phyloP scores from a whole-genome alignment of 1,140 invertebrate species.

The Venturia canescens region DNA sequence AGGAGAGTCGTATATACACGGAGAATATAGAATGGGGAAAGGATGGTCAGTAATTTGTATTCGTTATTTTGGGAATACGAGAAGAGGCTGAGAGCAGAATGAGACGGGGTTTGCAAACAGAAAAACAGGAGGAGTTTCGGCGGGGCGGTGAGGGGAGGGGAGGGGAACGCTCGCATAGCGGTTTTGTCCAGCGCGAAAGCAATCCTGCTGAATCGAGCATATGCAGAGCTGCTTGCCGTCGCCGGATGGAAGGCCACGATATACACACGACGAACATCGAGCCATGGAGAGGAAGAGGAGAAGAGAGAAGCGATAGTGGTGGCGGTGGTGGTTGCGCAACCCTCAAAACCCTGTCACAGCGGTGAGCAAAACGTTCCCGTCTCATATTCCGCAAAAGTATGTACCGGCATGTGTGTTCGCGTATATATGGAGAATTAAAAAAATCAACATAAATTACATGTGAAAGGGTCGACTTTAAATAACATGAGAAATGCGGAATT shows the following conservation, averaged over 20 bases:
- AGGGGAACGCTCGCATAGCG: background rate
- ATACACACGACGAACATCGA: background rate
- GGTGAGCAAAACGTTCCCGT: background rate
- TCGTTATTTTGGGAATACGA: slow-evolving; percentile 41
- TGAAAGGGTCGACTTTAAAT: background rate
- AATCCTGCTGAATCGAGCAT: slow-evolving; percentile 37
- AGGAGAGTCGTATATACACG: background rate
- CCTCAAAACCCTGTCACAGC: slow-evolving; percentile 20
- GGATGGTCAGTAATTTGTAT: slow-evolving; percentile 39
- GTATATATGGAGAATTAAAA: background rate
- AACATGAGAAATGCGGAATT: slow-evolving; percentile 16
- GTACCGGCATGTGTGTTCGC: background rate
- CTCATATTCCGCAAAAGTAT: no score
- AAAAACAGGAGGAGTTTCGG: background rate
- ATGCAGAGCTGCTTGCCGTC: slow-evolving; percentile 33
- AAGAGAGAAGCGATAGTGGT: background rate
- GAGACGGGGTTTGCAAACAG: no score
- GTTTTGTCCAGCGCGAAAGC: slow-evolving; percentile 41
- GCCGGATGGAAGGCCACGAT: background rate
- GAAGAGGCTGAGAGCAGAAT: slow-evolving; percentile 2
- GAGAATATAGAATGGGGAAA: slow-evolving; percentile 26
- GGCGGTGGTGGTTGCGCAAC: background rate
- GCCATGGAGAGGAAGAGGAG: background rate
- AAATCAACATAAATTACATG: background rate
- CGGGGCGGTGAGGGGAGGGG: background rate